Conservation (phyloP, 2,888 invertebrate genomes). For the Rhyacophila evoluta region DNA sequence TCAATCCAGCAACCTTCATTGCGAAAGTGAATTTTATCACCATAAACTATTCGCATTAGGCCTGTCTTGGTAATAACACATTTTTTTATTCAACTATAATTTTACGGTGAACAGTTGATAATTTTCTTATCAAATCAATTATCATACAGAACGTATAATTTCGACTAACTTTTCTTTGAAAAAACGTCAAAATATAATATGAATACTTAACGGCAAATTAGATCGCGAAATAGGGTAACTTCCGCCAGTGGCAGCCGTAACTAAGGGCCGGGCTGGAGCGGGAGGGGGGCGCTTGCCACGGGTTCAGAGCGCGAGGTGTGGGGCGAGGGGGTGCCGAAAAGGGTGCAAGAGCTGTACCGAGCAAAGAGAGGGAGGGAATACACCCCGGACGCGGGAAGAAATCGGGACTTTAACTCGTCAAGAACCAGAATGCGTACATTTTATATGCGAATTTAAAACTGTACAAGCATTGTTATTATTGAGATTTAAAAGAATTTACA, state of each 20-base stretch:
- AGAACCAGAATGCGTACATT: not conserved
- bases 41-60: too few relatives aligned
- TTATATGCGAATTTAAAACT: not conserved
- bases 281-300: constrained; percentile 26
- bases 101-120: too few relatives aligned
- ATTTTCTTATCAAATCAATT: too few relatives aligned
- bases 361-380: constrained; percentile 8
- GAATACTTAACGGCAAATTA: not conserved
- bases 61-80: too few relatives aligned
- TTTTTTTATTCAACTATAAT: too few relatives aligned
- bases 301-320: constrained; percentile 6
- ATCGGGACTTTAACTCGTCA: constrained; percentile 22
- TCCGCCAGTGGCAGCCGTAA: constrained; percentile 31
- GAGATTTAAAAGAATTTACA: not conserved
- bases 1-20: too few relatives aligned
- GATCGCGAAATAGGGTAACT: constrained; percentile 16
- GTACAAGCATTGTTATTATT: constrained; percentile 4
- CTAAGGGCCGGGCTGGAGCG: constrained; percentile 18
- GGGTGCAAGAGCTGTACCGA: constrained; percentile 17
- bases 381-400: constrained; percentile 18
- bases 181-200: not conserved
- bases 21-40: too few relatives aligned
- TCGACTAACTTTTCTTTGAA: not conserved
- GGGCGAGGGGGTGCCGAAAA: constrained; percentile 16
- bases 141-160: too few relatives aligned